A percentile compares a stretch with the other conserved stretches of the same genome.
Evolutionary conservation across 2,888 invertebrate species (phyloP).

Genomic region (Ochropleura leucogaster): DNA sequence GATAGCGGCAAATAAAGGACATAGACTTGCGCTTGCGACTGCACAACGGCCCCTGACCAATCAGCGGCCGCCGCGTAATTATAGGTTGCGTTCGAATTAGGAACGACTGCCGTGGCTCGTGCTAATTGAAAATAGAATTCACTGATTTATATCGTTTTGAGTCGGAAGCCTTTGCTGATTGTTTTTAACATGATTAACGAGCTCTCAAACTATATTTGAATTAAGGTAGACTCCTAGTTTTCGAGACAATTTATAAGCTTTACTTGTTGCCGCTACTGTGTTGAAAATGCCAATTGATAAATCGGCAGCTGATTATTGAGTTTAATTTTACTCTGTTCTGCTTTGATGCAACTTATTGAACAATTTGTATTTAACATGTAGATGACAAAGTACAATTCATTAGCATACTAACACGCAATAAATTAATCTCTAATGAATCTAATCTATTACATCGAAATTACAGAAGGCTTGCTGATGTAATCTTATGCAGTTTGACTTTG

Average conservation of each 20-base stretch:
- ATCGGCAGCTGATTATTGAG: slow-evolving; percentile 37
- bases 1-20: slow-evolving; percentile 78
- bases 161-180: slow-evolving; percentile 79
- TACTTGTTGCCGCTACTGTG: slow-evolving; percentile 56
- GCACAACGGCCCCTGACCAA: slow-evolving; percentile 75
- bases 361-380: slow-evolving; percentile 40
- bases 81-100: slow-evolving; percentile 88
- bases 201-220: slow-evolving; percentile 67
- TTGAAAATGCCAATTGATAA: slow-evolving; percentile 57
- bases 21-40: slow-evolving; percentile 75
- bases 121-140: slow-evolving; percentile 87
- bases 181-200: slow-evolving; percentile 76
- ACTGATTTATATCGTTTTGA: slow-evolving; percentile 81
- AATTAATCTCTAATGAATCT: slow-evolving; percentile 50
- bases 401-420: slow-evolving; percentile 45
- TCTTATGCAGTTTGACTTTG: slow-evolving; percentile 29
- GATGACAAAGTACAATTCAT: slow-evolving; percentile 19
- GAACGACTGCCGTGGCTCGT: slow-evolving; percentile 81
- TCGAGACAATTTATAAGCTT: slow-evolving; percentile 61
- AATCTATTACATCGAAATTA: slow-evolving; percentile 42
- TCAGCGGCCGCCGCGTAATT: slow-evolving; percentile 83
- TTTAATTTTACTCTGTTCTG: slow-evolving; percentile 22
- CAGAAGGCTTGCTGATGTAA: slow-evolving; percentile 32
- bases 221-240: slow-evolving; percentile 62
- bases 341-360: slow-evolving; percentile 28